Percentiles rank a stretch among this genome's conserved stretches.
These are phyloP conservation scores for Caenorhabditis angaria DNA, from an alignment of 2,888 invertebrate species.

Conservation along the genomic window DNA sequence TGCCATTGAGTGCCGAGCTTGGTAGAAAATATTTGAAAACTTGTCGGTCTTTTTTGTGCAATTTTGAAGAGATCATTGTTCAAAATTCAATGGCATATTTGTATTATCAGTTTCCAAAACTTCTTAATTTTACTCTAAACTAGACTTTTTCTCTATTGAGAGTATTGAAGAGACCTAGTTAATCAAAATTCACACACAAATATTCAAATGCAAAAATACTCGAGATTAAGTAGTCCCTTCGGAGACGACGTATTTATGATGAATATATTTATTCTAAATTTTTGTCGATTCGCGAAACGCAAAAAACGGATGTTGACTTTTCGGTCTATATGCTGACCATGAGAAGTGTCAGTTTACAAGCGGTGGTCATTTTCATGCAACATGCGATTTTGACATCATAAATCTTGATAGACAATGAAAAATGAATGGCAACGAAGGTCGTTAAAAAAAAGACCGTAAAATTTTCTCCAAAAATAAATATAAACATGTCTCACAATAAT, in stretches of 20 bases:
- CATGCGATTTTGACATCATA: not conserved
- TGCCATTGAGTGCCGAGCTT: not conserved
- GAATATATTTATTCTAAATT: not conserved
- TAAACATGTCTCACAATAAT: too few species aligned
- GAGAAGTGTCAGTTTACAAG: slow-evolving; percentile 1
- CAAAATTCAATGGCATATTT: too few species aligned
- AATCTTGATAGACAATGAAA: not conserved
- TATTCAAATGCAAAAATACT: not conserved
- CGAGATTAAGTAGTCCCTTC: not conserved
- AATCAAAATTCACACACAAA: too few species aligned
- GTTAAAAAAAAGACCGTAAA: too few species aligned
- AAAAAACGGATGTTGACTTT: slow-evolving; percentile 2
- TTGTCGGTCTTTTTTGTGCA: not conserved
- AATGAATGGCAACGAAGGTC: not conserved
- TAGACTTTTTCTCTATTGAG: too few species aligned
- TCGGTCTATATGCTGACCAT: not conserved
- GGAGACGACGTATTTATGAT: not conserved
- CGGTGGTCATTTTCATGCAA: slow-evolving; percentile 1
- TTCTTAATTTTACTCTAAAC: too few species aligned
- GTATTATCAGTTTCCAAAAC: too few species aligned
- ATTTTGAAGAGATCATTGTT: not conserved
- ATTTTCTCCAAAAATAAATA: too few species aligned
- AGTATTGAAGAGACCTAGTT: too few species aligned
- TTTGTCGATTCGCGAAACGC: not conserved
- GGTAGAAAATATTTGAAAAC: too few species aligned